phyloP scores from a whole-genome alignment of 2,113 vertebrate genomes.

The Clarias magur region DNA sequence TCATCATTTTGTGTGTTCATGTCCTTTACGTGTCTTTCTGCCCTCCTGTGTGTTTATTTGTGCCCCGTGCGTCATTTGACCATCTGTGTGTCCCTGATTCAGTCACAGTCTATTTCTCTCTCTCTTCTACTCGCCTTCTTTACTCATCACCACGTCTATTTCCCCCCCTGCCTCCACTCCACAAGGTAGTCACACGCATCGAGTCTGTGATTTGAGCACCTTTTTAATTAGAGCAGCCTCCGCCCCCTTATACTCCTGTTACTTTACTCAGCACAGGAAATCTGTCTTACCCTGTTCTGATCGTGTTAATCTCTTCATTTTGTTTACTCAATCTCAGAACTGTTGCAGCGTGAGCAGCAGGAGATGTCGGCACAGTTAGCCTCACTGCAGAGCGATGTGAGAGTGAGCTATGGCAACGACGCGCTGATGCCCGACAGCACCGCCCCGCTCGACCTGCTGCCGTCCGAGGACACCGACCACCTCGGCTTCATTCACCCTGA shows the following conservation, averaged over 20 bases:
- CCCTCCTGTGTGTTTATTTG: conserved; percentile 50
- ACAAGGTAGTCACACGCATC: background rate
- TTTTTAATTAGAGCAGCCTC: conserved; percentile 18
- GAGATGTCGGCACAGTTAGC: conserved; percentile 94
- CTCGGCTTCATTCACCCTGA: conserved; percentile 92
- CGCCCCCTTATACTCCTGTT: background rate
- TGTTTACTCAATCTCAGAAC: conserved; percentile 67
- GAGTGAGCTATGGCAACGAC: conserved; percentile 96
- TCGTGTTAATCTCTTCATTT: background rate
- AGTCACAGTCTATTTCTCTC: conserved; percentile 53
- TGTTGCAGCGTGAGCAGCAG: conserved; percentile 92
- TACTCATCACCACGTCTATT: conserved; percentile 2
- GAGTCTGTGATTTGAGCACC: background rate
- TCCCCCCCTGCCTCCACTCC: background rate
- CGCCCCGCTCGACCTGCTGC: conserved; percentile 79
- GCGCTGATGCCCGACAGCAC: conserved; percentile 91
- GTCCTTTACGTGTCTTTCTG: background rate
- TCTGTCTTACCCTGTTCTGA: too few relatives aligned
- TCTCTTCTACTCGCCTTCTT: background rate
- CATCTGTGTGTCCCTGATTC: conserved; percentile 67
- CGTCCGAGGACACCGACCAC: conserved; percentile 81
- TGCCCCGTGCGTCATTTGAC: conserved; percentile 65
- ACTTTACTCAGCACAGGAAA: background rate
- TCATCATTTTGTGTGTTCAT: background rate
- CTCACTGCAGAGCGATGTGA: conserved; percentile 89